These are phyloP conservation scores for Hemiprocne comata DNA, from an alignment of 2,113 vertebrate genomes.

Conservation along the genomic window DNA sequence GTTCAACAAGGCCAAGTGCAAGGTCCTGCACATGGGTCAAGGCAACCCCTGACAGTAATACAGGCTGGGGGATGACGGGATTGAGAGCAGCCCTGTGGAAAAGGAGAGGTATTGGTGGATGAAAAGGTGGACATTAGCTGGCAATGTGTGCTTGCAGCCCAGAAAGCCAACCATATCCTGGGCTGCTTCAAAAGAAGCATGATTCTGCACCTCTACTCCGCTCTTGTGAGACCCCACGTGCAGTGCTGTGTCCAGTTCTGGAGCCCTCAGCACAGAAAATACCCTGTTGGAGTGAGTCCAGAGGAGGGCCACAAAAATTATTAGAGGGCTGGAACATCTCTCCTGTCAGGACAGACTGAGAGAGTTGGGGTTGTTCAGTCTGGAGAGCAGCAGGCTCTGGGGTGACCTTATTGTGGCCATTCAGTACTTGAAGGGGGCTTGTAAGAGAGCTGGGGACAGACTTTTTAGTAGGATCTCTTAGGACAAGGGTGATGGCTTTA, in stretches of 20 bases:
- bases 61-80: not conserved
- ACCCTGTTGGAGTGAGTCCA: not conserved
- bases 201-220: not conserved
- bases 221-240: not conserved
- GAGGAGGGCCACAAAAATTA: not conserved
- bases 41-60: not conserved
- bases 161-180: not conserved
- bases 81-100: not conserved
- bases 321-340: not conserved
- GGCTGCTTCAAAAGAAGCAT: not conserved
- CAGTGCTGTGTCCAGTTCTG: not conserved
- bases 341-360: not conserved
- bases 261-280: not conserved
- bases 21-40: not conserved
- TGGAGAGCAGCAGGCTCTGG: fast-evolving
- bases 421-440: not conserved
- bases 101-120: not conserved
- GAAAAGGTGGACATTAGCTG: not conserved
- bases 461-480: not conserved
- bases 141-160: not conserved
- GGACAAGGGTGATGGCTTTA: not conserved
- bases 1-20: not conserved
- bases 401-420: not conserved
- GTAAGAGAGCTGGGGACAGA: not conserved
- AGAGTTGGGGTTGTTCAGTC: not conserved